These are phyloP conservation scores for Dynastes hyllus DNA, from an alignment of 2,888 invertebrate genomes.

Conservation along the genomic window DNA sequence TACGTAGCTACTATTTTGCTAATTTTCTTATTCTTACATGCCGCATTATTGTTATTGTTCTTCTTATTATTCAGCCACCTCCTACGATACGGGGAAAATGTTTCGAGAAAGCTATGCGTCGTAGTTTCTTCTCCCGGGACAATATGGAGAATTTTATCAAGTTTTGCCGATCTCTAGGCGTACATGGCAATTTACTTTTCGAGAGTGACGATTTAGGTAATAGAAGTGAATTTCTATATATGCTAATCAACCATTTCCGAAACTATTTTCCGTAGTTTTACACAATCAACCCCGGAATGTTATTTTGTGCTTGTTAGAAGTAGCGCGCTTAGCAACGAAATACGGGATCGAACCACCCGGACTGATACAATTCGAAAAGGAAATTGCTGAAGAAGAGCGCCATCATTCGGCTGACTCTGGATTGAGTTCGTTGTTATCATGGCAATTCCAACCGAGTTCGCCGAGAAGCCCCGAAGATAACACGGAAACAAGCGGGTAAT, in stretches of 20 bases:
- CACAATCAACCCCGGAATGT: constrained; percentile 90
- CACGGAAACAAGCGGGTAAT: constrained; percentile 74
- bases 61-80: constrained; percentile 73
- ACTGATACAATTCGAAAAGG: constrained; percentile 87
- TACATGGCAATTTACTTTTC: constrained; percentile 90
- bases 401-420: constrained; percentile 78
- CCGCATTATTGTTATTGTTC: background rate
- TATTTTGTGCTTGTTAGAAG: constrained; percentile 88
- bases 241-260: background rate
- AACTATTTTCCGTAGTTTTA: constrained; percentile 75
- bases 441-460: constrained; percentile 79
- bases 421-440: constrained; percentile 77
- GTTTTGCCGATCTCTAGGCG: constrained; percentile 88
- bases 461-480: constrained; percentile 69
- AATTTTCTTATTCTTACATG: background rate
- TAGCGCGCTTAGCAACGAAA: constrained; percentile 85
- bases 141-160: constrained; percentile 92
- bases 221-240: background rate
- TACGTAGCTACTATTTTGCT: constrained; percentile 53
- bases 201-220: constrained; percentile 92
- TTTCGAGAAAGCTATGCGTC: constrained; percentile 87
- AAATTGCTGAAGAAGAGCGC: constrained; percentile 87
- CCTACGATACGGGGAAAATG: constrained; percentile 84
- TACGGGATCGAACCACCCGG: constrained; percentile 88
- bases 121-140: constrained; percentile 92